Percentiles rank a stretch among this genome's conserved stretches.
phyloP scores from a whole-genome alignment of 2,113 vertebrate genomes.

The Geothlypis trichas region DNA sequence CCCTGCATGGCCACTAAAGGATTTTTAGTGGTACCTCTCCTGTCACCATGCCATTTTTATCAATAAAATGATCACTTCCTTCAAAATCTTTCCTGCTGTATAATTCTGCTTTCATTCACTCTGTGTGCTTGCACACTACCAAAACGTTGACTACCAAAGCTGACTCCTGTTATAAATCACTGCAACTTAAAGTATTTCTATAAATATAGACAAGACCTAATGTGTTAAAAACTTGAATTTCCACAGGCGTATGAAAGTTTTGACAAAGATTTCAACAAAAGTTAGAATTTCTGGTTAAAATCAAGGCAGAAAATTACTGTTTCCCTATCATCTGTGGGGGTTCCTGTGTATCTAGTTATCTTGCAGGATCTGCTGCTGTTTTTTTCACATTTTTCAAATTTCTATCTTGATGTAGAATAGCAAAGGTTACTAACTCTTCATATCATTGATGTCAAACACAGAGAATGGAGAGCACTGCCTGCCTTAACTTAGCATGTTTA shows the following conservation, averaged over 20 bases:
- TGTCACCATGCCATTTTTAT: neutral
- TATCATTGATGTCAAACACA: neutral
- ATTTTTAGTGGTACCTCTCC: neutral
- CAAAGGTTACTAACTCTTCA: neutral
- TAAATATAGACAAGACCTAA: neutral
- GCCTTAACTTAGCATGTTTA: neutral
- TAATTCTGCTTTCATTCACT: neutral
- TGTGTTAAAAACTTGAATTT: neutral
- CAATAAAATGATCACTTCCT: neutral
- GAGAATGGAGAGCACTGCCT: neutral
- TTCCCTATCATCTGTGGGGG: neutral
- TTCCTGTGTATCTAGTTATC: neutral
- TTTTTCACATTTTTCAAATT: neutral
- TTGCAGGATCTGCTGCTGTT: rapidly evolving
- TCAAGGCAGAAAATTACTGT: neutral
- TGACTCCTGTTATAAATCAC: neutral
- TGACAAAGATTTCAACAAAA: neutral
- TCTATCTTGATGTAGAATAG: neutral
- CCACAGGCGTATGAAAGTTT: neutral
- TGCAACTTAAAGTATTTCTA: neutral
- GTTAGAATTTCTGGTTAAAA: neutral
- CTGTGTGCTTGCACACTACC: neutral
- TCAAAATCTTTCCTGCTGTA: neutral
- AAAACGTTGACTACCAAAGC: neutral
- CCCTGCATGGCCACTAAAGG: neutral